phyloP scores from a whole-genome alignment of 2,113 vertebrate genomes.

The Catagonus wagneri region DNA sequence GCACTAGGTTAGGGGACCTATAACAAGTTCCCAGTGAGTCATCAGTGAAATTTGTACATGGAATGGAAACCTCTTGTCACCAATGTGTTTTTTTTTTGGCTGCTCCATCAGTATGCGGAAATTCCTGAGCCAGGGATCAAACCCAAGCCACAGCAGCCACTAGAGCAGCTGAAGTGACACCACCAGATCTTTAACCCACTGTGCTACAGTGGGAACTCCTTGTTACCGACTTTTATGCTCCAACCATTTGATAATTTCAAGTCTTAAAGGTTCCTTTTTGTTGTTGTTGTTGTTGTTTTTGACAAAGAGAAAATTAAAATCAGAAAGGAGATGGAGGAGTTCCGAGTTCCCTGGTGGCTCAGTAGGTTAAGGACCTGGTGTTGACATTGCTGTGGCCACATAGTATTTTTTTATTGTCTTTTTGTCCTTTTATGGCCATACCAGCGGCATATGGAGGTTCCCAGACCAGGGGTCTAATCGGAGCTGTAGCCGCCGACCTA shows the following conservation, averaged over 20 bases:
- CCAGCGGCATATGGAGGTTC: too few species aligned
- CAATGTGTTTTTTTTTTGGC: background rate
- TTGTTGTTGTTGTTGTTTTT: background rate
- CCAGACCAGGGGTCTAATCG: too few species aligned
- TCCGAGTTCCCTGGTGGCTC: background rate
- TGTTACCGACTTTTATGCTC: background rate
- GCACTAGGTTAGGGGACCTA: background rate
- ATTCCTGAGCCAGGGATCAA: too few species aligned
- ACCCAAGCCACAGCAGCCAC: too few species aligned
- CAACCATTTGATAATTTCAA: background rate
- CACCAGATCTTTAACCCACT: too few species aligned
- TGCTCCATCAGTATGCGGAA: too few species aligned
- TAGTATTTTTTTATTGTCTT: too few species aligned
- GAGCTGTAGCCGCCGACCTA: too few species aligned
- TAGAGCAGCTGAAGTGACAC: too few species aligned
- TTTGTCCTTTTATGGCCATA: too few species aligned
- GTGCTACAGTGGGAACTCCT: background rate
- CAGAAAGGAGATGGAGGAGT: background rate
- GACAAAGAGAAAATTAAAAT: conserved; percentile 25
- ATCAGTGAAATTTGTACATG: background rate
- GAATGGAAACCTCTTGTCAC: conserved; percentile 3
- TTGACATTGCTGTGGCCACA: too few species aligned
- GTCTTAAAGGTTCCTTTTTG: background rate
- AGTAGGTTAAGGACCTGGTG: background rate
- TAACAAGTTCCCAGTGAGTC: conserved; percentile 4